Percentiles rank a stretch among this genome's conserved stretches.
Conservation (phyloP, 2,113 vertebrate genomes). For the Chiloscyllium plagiosum region DNA sequence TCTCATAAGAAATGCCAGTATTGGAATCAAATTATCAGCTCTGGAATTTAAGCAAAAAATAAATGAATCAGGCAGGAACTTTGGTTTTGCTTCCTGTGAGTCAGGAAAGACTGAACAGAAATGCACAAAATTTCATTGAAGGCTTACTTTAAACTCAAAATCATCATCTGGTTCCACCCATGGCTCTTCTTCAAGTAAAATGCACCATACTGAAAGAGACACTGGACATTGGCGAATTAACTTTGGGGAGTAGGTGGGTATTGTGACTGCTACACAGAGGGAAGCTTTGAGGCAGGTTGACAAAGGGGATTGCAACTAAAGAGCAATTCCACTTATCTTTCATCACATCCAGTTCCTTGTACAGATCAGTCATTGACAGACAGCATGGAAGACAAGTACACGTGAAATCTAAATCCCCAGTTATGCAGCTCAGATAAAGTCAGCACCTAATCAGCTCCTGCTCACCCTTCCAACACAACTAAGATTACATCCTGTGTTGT, state of each 20-base stretch:
- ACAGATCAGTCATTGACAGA: neutral
- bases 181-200: neutral
- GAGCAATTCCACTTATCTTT: neutral
- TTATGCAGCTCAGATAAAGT: neutral
- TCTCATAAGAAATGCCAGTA: neutral
- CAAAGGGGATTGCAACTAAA: neutral
- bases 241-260: neutral
- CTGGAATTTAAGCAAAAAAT: neutral
- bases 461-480: neutral
- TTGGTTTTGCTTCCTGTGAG: neutral
- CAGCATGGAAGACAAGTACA: neutral
- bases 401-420: neutral
- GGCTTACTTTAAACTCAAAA: neutral
- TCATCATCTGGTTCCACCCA: neutral
- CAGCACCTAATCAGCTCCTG: neutral
- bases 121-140: neutral
- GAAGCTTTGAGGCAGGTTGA: neutral
- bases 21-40: neutral
- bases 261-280: neutral
- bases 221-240: neutral
- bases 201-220: neutral
- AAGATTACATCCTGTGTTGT: neutral
- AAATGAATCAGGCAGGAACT: neutral
- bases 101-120: neutral
- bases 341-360: neutral